Percentiles rank a stretch among this genome's conserved stretches.
phyloP scores from a whole-genome alignment of 2,797 vertebrate species.

The Lacerta bilineata region DNA sequence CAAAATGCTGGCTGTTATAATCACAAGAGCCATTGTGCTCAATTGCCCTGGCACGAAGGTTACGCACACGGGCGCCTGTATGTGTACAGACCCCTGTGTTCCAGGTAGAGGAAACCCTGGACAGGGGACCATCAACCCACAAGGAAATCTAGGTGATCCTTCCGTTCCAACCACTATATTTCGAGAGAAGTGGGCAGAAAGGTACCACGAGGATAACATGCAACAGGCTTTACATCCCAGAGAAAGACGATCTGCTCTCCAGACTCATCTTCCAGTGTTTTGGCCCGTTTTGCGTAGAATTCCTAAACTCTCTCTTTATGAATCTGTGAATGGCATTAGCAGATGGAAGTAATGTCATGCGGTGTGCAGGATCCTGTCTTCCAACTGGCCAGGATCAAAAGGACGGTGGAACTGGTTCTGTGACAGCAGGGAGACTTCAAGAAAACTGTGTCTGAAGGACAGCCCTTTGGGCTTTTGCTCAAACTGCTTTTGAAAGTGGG shows the following conservation, averaged over 20 bases:
- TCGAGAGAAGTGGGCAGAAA: neutral
- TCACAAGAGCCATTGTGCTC: neutral
- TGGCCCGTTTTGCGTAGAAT: neutral
- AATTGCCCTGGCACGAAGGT: neutral
- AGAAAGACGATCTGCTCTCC: neutral
- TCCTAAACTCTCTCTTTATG: too few species aligned
- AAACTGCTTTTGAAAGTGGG: neutral
- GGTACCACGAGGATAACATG: neutral
- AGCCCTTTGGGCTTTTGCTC: neutral
- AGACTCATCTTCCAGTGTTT: neutral
- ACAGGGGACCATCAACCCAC: neutral
- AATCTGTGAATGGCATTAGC: neutral
- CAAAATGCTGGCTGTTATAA: conserved; percentile 57
- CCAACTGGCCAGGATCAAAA: neutral
- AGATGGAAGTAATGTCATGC: neutral
- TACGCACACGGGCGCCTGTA: neutral
- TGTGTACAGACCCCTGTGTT: neutral
- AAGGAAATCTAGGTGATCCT: neutral
- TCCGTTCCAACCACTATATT: neutral
- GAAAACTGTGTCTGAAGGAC: neutral
- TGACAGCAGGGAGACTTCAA: neutral
- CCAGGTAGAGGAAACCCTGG: neutral
- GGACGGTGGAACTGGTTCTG: neutral
- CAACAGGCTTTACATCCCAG: neutral
- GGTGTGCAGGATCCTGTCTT: neutral